Conservation (phyloP, 2,797 vertebrate genomes). For the Periophthalmus magnuspinnatus region DNA sequence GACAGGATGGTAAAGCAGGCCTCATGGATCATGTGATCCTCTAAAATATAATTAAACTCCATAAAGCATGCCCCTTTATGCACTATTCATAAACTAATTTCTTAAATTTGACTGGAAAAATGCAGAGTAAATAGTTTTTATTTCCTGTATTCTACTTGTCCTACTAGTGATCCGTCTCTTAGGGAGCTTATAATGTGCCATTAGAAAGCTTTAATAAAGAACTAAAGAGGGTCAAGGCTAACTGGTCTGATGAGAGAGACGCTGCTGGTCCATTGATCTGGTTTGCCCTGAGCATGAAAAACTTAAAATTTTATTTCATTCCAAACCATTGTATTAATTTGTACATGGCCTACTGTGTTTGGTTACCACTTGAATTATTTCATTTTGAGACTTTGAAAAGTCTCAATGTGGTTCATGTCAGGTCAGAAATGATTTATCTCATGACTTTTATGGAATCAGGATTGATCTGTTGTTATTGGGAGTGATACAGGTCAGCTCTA, state of each 20-base stretch:
- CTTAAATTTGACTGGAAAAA: neutral
- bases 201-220: neutral
- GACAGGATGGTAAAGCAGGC: neutral
- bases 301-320: neutral
- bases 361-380: neutral
- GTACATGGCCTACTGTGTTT: neutral
- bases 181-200: neutral
- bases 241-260: neutral
- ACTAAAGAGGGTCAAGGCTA: conserved; percentile 1
- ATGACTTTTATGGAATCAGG: conserved; percentile 2
- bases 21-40: neutral
- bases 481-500: neutral
- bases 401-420: neutral
- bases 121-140: neutral
- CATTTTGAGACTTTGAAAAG: neutral
- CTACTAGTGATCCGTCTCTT: neutral
- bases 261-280: neutral
- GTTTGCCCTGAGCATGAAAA: neutral
- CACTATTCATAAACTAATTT: neutral
- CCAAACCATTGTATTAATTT: neutral
- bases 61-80: neutral
- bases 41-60: neutral
- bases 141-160: neutral
- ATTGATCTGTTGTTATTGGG: neutral
- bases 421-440: neutral